Percentiles rank a stretch among this genome's conserved stretches.
These are phyloP conservation scores for Naso thynnoides DNA, from an alignment of 2,797 vertebrate genomes.

Conservation along the genomic window DNA sequence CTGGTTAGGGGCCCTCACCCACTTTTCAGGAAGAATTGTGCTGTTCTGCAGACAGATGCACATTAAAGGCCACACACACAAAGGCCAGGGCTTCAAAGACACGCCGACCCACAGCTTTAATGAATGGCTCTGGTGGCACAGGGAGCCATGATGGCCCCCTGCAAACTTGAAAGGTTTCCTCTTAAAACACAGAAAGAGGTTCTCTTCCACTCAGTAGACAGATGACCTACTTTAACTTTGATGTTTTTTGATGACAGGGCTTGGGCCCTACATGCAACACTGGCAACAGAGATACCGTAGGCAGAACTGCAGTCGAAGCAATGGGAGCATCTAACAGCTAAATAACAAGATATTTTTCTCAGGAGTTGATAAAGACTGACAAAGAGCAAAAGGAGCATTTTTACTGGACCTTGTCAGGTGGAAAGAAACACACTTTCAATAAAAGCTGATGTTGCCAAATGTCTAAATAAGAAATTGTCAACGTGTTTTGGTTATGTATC, in stretches of 20 bases:
- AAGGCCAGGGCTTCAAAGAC: conserved; percentile 82
- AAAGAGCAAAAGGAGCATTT: no score
- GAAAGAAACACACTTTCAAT: background rate
- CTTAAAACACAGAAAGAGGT: conserved; percentile 47
- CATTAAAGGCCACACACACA: conserved; percentile 70
- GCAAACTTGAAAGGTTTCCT: conserved; percentile 67
- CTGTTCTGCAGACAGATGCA: conserved; percentile 57
- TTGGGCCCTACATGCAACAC: conserved; percentile 2
- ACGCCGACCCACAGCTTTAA: conserved; percentile 64
- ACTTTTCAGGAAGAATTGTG: conserved; percentile 10
- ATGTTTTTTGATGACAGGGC: conserved; percentile 59
- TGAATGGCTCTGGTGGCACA: conserved; percentile 73
- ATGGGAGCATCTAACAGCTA: background rate
- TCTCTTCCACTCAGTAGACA: conserved; percentile 24
- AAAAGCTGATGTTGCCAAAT: background rate
- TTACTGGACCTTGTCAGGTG: no score
- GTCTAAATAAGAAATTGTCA: no score
- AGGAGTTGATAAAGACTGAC: no score
- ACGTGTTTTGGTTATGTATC: no score
- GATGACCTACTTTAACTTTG: conserved; percentile 56
- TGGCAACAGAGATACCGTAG: background rate
- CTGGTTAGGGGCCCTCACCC: conserved; percentile 4
- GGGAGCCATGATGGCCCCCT: conserved; percentile 55
- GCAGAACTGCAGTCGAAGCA: background rate
- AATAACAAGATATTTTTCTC: no score